Percentiles rank a stretch among this genome's conserved stretches.
Conservation (phyloP, 2,888 invertebrate genomes). For the Coelopa pilipes region DNA sequence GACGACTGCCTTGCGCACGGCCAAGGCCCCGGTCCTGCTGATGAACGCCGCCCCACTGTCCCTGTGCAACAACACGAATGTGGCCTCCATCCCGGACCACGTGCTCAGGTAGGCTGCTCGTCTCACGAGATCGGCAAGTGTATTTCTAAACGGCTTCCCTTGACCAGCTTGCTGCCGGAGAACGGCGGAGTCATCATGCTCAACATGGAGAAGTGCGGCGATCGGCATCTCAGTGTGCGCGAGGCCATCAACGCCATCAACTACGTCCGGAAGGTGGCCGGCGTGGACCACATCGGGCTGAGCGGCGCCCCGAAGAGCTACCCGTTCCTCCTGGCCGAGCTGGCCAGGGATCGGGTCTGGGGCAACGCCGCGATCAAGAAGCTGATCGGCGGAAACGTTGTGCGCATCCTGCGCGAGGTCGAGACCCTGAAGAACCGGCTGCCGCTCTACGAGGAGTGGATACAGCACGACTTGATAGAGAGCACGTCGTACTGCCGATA, state of each 20-base stretch:
- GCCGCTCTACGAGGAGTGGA: slow-evolving; percentile 70
- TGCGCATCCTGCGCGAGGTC: slow-evolving; percentile 70
- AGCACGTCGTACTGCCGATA: slow-evolving; percentile 71
- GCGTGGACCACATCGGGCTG: slow-evolving; percentile 75
- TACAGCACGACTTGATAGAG: slow-evolving; percentile 69
- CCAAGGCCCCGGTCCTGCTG: slow-evolving; percentile 75
- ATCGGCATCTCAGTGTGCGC: slow-evolving; percentile 62
- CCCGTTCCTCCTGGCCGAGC: slow-evolving; percentile 72
- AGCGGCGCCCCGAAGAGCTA: slow-evolving; percentile 70
- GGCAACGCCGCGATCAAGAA: slow-evolving; percentile 72
- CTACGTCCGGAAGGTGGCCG: slow-evolving; percentile 74
- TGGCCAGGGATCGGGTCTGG: slow-evolving; percentile 72
- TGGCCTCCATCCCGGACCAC: slow-evolving; percentile 83
- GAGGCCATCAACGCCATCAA: slow-evolving; percentile 72
- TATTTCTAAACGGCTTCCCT: neutral
- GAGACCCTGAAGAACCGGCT: slow-evolving; percentile 66
- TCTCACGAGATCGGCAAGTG: neutral
- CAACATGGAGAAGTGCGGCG: slow-evolving; percentile 70
- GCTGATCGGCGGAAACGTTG: slow-evolving; percentile 71
- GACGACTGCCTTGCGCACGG: slow-evolving; percentile 71
- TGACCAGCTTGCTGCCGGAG: slow-evolving; percentile 61
- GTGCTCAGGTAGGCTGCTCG: slow-evolving; percentile 73
- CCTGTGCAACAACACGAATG: slow-evolving; percentile 77
- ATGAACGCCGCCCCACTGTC: slow-evolving; percentile 75
- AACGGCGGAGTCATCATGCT: slow-evolving; percentile 75